Percentiles rank a stretch among this genome's conserved stretches.
Evolutionary conservation across 2,888 invertebrate species (phyloP).

Genomic region (Listrodromus nycthemerus): DNA sequence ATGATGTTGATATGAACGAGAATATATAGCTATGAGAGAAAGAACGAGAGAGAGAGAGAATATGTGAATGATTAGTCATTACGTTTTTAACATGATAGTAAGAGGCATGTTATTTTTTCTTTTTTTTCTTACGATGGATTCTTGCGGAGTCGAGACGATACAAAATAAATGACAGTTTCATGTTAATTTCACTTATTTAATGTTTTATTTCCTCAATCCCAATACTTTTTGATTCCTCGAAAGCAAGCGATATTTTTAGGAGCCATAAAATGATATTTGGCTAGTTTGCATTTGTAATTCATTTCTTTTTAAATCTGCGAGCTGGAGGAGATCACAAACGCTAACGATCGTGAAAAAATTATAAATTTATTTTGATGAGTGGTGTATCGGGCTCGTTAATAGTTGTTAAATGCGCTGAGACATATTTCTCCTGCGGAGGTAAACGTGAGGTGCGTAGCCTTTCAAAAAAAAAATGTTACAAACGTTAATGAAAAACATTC

Average conservation of each 20-base stretch:
- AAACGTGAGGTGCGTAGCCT: not conserved
- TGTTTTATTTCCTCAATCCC: not conserved
- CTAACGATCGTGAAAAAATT: not conserved
- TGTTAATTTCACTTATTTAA: slow-evolving; percentile 20
- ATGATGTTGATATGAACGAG: slow-evolving; percentile 46
- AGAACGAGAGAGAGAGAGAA: slow-evolving; percentile 31
- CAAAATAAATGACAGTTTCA: slow-evolving; percentile 61
- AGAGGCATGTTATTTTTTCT: slow-evolving; percentile 55
- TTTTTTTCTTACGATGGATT: slow-evolving; percentile 52
- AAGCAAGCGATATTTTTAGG: not conserved
- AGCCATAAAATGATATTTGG: not conserved
- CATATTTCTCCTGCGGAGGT: not conserved
- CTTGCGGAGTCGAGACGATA: slow-evolving; percentile 36
- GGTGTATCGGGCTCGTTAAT: slow-evolving; percentile 12
- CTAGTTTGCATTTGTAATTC: slow-evolving; percentile 6
- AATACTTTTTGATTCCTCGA: not conserved
- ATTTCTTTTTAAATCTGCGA: not conserved
- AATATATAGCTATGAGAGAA: slow-evolving; percentile 27
- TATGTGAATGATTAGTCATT: slow-evolving; percentile 62
- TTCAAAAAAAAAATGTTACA: slow-evolving; percentile 26
- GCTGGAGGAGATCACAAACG: slow-evolving; percentile 19
- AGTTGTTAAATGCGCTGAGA: slow-evolving; percentile 27
- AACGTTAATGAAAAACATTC: slow-evolving; percentile 71
- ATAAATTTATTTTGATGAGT: slow-evolving; percentile 1
- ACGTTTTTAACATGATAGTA: slow-evolving; percentile 61